phyloP scores from a whole-genome alignment of 2,888 invertebrate genomes.

The Cerastis leucographa region DNA sequence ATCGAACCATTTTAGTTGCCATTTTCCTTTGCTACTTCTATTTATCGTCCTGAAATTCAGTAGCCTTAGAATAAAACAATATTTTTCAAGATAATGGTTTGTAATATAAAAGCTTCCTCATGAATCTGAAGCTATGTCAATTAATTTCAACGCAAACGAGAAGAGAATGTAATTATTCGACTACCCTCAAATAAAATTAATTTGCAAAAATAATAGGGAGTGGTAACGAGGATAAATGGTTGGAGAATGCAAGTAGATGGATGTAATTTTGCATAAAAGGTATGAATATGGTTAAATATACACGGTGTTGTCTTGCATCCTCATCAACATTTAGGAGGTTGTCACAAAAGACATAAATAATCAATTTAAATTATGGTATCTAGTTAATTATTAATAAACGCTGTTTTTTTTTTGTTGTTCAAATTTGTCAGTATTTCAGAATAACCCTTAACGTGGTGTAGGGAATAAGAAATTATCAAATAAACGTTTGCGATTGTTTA shows the following conservation, averaged over 20 bases:
- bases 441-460: too few relatives aligned
- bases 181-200: constrained; percentile 55
- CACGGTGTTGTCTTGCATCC: too few relatives aligned
- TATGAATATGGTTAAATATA: constrained; percentile 25
- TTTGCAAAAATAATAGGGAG: constrained; percentile 49
- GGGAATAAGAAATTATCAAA: too few relatives aligned
- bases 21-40: background rate
- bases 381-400: too few relatives aligned
- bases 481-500: too few relatives aligned
- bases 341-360: too few relatives aligned
- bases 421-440: too few relatives aligned
- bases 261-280: constrained; percentile 11
- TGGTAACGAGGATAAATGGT: constrained; percentile 15
- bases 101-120: constrained; percentile 28
- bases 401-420: too few relatives aligned
- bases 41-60: background rate
- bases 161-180: constrained; percentile 35
- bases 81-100: constrained; percentile 25
- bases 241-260: constrained; percentile 28
- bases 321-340: too few relatives aligned
- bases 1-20: too few relatives aligned
- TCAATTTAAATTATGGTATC: too few relatives aligned
- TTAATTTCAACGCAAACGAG: constrained; percentile 54
- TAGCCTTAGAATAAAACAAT: constrained; percentile 8
- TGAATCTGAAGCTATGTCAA: constrained; percentile 59